Percentiles rank a stretch among this genome's conserved stretches.
Conservation (phyloP, 2,113 vertebrate genomes). For the Corvus cornix region DNA sequence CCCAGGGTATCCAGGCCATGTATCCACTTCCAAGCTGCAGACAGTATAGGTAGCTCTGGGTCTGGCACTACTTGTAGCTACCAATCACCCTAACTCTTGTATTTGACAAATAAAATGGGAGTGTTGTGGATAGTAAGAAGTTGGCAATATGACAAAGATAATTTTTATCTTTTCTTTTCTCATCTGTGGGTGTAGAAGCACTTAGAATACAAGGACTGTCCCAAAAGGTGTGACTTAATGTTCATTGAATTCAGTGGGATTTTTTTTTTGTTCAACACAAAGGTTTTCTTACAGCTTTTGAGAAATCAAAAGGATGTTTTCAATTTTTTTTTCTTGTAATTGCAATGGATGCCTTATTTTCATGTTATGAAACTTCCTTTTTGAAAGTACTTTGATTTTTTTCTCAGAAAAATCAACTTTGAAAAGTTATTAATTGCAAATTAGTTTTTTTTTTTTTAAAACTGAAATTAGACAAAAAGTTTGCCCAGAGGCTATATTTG, state of each 20-base stretch:
- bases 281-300: background rate
- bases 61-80: background rate
- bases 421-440: background rate
- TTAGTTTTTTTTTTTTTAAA: background rate
- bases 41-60: rapidly evolving
- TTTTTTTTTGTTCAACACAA: background rate
- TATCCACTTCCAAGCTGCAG: background rate
- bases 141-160: background rate
- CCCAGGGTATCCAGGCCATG: background rate
- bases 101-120: background rate
- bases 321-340: background rate
- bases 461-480: background rate
- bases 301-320: background rate
- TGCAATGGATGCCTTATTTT: background rate
- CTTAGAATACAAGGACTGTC: background rate
- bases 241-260: background rate
- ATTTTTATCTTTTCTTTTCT: background rate
- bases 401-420: background rate
- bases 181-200: background rate
- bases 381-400: background rate
- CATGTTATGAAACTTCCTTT: background rate
- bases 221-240: background rate
- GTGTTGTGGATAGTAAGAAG: background rate
- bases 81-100: background rate
- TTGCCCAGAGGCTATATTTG: background rate